Base-by-base conservation (phyloP, 2,113 vertebrate genomes). In the Onychostruthus taczanowskii region DNA sequence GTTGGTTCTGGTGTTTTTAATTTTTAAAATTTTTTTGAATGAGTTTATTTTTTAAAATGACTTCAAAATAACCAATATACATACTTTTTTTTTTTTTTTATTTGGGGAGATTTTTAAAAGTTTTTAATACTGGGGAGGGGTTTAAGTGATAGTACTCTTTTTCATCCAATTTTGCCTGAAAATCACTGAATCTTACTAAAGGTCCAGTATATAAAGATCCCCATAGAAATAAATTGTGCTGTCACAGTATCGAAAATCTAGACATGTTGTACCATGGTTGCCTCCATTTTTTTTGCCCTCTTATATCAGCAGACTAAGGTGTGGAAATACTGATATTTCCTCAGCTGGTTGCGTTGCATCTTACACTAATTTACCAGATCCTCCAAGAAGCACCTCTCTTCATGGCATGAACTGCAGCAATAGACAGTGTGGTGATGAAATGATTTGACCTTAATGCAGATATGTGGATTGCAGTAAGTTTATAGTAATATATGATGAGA, bases 71-170 rank as follows among this genome's bases (percentile, higher is more conserved):
- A 18, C 8, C 11, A 87, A 59, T 66, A 39, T 58, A 31, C 9
- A 24, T 46, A 39, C 14, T 22, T 44, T 44, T 46, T 46, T 50
- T 50, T n/a, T 22, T 33, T 33, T 55, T 55, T 56, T n/a, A 59
- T 59, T 59, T 59, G 22, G 22, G 56, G 33, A 59, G 22, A 22
- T 35, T 35, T 35, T 35, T 16, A 58, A 16, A 58, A 23, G 5
- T 16, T 84, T 74, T 28, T 35, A 86, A 21, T 53, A 23, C 9
- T 58, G 13, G 2, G 2, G 0, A 30, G 7, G 4, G 8, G 2
- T n/a, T 83, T 77, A 59, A 17, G 10, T 72, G 15, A 4, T n/a
- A 24, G 26, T 43, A 21, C 6, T 79, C 2, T 31, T 85, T 83
- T 91, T 70, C 12, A 37, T 80, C 13, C 13, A 43, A 1, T 69